phyloP scores from a whole-genome alignment of 2,888 invertebrate genomes.

The Byasa hedistus region DNA sequence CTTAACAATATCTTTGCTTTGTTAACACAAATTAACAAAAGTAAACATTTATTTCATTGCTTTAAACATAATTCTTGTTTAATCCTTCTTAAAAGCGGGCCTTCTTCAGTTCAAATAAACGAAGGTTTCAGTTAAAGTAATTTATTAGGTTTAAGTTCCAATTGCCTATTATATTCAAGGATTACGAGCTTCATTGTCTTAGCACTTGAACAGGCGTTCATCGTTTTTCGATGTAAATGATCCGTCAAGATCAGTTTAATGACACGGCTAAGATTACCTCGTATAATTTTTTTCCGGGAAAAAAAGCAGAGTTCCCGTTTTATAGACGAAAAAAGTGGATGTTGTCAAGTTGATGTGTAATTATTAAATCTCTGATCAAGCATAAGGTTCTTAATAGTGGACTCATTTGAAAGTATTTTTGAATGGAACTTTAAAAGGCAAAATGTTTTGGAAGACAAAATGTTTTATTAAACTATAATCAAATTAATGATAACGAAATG shows the following conservation, averaged over 20 bases:
- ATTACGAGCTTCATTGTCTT: slow-evolving; percentile 9
- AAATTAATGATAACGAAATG: too few relatives aligned
- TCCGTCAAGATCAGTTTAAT: slow-evolving; percentile 22
- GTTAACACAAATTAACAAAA: too few relatives aligned
- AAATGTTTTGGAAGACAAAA: too few relatives aligned
- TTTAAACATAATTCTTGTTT: too few relatives aligned
- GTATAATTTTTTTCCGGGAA: not conserved
- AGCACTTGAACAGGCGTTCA: slow-evolving; percentile 13
- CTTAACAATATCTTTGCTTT: too few relatives aligned
- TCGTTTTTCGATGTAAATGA: slow-evolving; percentile 29
- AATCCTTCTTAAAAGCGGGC: too few relatives aligned
- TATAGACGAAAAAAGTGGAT: not conserved
- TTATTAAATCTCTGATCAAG: not conserved
- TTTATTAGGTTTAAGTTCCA: slow-evolving; percentile 1
- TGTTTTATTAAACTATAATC: too few relatives aligned
- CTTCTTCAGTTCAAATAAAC: not conserved
- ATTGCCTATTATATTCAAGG: not conserved
- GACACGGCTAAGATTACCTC: slow-evolving; percentile 5
- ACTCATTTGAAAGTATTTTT: too few relatives aligned
- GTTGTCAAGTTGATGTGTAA: not conserved
- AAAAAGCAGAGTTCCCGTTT: not conserved
- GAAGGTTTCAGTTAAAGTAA: not conserved
- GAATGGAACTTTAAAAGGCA: too few relatives aligned
- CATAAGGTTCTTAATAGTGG: too few relatives aligned
- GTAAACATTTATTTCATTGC: too few relatives aligned